A percentile compares a stretch with the other conserved stretches of the same genome.
phyloP scores from a whole-genome alignment of 2,113 vertebrate species.

The Scomber colias region DNA sequence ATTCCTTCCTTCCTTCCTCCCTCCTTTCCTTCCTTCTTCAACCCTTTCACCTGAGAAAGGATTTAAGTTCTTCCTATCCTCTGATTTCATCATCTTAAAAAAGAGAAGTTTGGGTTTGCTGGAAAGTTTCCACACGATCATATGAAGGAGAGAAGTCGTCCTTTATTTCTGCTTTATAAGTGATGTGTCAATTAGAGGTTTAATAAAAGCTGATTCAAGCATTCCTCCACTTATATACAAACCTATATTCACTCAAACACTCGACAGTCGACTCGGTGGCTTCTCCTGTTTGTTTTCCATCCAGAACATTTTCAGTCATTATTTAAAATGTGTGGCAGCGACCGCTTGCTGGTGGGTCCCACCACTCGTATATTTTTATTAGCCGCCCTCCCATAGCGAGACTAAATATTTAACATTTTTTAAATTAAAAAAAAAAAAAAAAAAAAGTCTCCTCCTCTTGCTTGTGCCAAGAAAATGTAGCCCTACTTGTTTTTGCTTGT shows the following conservation, averaged over 20 bases:
- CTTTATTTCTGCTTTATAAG: background rate
- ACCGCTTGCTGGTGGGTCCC: conserved; percentile 42
- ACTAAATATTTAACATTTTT: conserved; percentile 59
- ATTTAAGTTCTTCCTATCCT: too few relatives aligned
- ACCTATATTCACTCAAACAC: background rate
- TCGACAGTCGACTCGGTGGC: background rate
- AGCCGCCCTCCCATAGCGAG: conserved; percentile 36
- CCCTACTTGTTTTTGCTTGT: background rate
- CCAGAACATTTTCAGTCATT: conserved; percentile 39
- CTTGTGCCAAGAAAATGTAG: conserved; percentile 16
- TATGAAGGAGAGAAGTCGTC: too few relatives aligned
- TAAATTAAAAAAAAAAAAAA: conserved; percentile 31
- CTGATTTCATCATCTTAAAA: too few relatives aligned
- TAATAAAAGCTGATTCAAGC: conserved; percentile 4
- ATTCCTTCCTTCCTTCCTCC: too few relatives aligned
- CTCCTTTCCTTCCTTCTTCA: too few relatives aligned
- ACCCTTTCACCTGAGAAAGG: too few relatives aligned
- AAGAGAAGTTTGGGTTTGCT: too few relatives aligned
- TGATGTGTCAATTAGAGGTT: background rate
- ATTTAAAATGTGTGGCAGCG: conserved; percentile 29
- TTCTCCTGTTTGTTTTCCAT: conserved; percentile 58
- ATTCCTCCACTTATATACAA: conserved; percentile 16
- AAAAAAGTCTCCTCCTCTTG: background rate
- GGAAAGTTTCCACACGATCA: too few relatives aligned
- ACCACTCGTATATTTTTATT: conserved; percentile 63